phyloP scores from a whole-genome alignment of 2,113 vertebrate genomes.

The Speoplatyrhinus poulsoni region DNA sequence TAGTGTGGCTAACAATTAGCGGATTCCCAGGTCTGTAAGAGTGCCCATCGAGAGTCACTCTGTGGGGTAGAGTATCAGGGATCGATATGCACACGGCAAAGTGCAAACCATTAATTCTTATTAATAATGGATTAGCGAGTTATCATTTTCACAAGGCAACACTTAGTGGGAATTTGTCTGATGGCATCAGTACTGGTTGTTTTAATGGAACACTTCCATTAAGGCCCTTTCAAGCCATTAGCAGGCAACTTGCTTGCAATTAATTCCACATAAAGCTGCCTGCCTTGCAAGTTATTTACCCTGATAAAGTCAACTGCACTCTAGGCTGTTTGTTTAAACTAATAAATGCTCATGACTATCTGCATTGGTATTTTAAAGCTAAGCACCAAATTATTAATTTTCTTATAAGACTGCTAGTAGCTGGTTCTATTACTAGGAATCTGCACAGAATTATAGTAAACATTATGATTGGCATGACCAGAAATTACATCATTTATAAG shows the following conservation, averaged over 20 bases:
- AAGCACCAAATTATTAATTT: constrained; percentile 22
- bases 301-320: constrained; percentile 64
- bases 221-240: constrained; percentile 73
- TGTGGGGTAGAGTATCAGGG: constrained; percentile 61
- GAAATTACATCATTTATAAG: no score
- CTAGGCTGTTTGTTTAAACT: constrained; percentile 67
- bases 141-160: constrained; percentile 75
- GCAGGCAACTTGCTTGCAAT: constrained; percentile 72
- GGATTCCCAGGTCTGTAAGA: constrained; percentile 59
- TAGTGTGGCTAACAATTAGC: constrained; percentile 64
- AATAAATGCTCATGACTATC: constrained; percentile 59
- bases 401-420: constrained; percentile 1
- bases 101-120: constrained; percentile 75
- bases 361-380: constrained; percentile 41
- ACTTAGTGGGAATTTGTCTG: constrained; percentile 74
- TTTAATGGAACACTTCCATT: constrained; percentile 77
- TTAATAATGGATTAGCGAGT: constrained; percentile 80
- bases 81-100: constrained; percentile 69
- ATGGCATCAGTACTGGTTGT: constrained; percentile 68
- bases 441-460: not conserved
- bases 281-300: constrained; percentile 69
- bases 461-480: no score
- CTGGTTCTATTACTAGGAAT: not conserved
- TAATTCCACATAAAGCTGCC: constrained; percentile 72
- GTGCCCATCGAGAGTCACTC: constrained; percentile 60